Evolutionary conservation across 2,113 vertebrate genomes (phyloP).

Genomic region (Urocitellus parryii): DNA sequence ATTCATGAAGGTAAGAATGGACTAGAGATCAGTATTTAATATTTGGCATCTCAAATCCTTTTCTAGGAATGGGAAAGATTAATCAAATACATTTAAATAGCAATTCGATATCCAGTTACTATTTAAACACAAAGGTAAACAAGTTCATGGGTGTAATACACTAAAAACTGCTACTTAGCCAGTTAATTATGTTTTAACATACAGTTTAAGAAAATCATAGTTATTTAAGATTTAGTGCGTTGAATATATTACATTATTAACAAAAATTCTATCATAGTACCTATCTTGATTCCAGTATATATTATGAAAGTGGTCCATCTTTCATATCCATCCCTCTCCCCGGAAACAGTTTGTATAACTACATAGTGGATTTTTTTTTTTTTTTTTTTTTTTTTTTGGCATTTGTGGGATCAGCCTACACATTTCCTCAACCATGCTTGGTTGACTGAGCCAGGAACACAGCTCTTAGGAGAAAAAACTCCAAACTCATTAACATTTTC

Average conservation of each 20-base stretch:
- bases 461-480: neutral
- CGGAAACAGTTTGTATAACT: neutral
- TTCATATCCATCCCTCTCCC: neutral
- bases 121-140: neutral
- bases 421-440: neutral
- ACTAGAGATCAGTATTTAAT: neutral
- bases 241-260: neutral
- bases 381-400: neutral
- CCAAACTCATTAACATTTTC: neutral
- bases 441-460: neutral
- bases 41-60: neutral
- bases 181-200: neutral
- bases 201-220: neutral
- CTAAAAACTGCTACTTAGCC: neutral
- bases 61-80: neutral
- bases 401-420: neutral
- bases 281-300: neutral
- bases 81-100: neutral
- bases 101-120: neutral
- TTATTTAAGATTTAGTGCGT: neutral
- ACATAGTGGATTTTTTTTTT: neutral
- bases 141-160: neutral
- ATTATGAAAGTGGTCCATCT: neutral
- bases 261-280: neutral
- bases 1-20: neutral